Evolutionary conservation across 2,888 invertebrate species (phyloP), one percentile per base, ranked within the genome.

Genomic region (Odontocerum albicorne): DNA sequence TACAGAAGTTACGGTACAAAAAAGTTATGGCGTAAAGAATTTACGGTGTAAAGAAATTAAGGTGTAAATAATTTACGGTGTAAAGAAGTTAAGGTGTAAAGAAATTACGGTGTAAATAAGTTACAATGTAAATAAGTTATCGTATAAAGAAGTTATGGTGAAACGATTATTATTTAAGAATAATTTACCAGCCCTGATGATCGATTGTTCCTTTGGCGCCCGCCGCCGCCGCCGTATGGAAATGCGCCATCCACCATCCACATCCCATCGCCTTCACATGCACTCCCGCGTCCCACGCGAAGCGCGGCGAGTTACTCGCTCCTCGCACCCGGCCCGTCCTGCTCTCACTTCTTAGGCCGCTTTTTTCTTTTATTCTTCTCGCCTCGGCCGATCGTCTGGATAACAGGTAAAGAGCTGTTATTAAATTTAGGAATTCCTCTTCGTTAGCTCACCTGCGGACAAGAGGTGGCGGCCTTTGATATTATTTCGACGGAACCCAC

Each of bases 331-430:
- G 46, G 16, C 2, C 31, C 44, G 31, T 2, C n/a, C 27, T 2
- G 39, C 27, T 59, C 59, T 39, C 47, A 52, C 51, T 49, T 55
- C 52, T 39, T 51, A 22, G 40, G 43, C 46, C 51, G n/a, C 36
- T 19, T 17, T 49, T 54, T 44, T 39, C 46, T 51, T 20, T 15
- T 47, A 33, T 56, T 42, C 33, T 38, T 17, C 21, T 22, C 31
- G 32, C 49, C n/a, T 42, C 33, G 54, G 19, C 49, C 50, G 59
- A 59, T 59, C 59, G 59, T 35, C 56, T 39, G 59, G 59, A 56
- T 59, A 59, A 56, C 59, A 59, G 56, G 59, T 56, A 56, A 56
- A 51, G 53, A 53, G 59, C 53, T 56, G 59, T 59, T 56, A 59
- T 59, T 59, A 59, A 56, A 59, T 59, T 49, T 56, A 53, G 56